Conservation (phyloP, 2,113 vertebrate species). For the Lathamus discolor region DNA sequence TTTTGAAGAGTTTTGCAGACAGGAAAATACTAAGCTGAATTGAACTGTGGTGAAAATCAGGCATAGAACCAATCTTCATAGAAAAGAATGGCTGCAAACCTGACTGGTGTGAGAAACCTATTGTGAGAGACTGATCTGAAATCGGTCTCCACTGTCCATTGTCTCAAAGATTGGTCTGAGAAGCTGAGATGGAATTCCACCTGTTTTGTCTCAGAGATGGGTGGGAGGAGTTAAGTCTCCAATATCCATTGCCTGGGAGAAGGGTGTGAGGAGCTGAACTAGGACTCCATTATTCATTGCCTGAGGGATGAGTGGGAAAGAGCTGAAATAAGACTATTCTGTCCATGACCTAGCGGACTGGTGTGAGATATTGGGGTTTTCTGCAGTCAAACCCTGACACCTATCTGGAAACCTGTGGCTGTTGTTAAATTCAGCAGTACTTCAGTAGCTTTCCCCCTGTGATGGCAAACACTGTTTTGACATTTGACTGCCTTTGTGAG, state of each 20-base stretch:
- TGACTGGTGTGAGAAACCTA: neutral
- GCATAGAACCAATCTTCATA: fast-evolving
- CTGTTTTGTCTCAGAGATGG: neutral
- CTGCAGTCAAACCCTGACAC: neutral
- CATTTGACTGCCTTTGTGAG: neutral
- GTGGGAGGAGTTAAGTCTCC: neutral
- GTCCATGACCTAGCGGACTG: neutral
- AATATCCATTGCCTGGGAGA: neutral
- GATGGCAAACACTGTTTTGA: neutral
- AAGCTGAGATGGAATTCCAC: neutral
- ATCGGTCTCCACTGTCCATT: neutral
- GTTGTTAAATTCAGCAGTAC: neutral
- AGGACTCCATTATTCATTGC: neutral
- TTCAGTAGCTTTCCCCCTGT: neutral
- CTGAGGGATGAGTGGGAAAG: neutral
- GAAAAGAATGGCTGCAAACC: neutral
- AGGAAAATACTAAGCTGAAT: neutral
- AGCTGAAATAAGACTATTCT: neutral
- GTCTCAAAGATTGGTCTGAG: neutral
- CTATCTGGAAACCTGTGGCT: neutral
- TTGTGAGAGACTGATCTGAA: neutral
- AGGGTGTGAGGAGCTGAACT: neutral
- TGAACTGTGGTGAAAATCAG: neutral
- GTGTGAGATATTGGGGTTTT: neutral
- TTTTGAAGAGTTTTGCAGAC: neutral